Base-by-base conservation (phyloP, 2,888 invertebrate species). In the Ectobius pallidus region DNA sequence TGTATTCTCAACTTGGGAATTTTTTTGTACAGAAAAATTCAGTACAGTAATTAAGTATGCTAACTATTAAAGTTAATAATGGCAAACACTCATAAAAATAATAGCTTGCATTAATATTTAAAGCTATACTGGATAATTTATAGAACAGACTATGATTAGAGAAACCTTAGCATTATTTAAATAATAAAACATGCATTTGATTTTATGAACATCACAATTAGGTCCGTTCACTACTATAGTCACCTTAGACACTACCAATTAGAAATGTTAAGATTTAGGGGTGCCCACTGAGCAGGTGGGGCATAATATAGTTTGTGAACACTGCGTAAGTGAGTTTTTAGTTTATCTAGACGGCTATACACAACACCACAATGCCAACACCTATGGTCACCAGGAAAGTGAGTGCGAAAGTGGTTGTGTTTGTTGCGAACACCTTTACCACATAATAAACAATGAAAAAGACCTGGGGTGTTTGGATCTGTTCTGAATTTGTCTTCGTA, bases 301-400 rank as follows among this genome's bases (percentile, higher is more conserved):
- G 30, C 9, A 58, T 14, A 58, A n/a, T 70, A 65, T 22, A 72
- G 3, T 14, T 65, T 55, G 49, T 74, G 72, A 11, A 72, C 67
- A 39, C 39, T 30, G 20, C 74, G 69, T 46, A 74, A 27, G 34
- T 74, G 74, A 11, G 72, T 32, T 30, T 70, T 72, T 30, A 74
- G 70, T 65, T 74, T 74, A 58, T 74, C 74, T 32, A 69, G 52
- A 6, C 74, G 72, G 3, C 72, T 55, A 44, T 74, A 74, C 6
- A 72, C 69, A 20, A 62, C 71, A 22, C 68, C 63, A 44, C 74
- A 74, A 1, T 49, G 67, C 14, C 49, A 34, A 30, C 74, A 74
- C 27, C 46, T 68, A 52, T 74, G 72, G 11, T 62, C 32, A 16
- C 72, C 72, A 34, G 74, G 72, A 44, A 69, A 74, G 39, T 74